Conservation (phyloP, 2,888 invertebrate genomes). For the Drosophila gaucha region DNA sequence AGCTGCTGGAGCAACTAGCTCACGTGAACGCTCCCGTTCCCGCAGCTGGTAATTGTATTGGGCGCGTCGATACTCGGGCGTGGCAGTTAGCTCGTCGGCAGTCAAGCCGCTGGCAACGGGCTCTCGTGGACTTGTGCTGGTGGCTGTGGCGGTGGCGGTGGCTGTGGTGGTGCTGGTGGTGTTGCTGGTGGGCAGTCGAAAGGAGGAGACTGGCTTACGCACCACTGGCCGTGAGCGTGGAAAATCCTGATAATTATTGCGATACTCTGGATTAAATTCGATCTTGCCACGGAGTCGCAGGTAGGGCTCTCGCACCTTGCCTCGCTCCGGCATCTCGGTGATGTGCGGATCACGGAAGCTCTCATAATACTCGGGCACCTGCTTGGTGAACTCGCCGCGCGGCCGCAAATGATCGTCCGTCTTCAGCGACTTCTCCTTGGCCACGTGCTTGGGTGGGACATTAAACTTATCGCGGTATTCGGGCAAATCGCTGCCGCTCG, state of each 20-base stretch:
- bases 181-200: slow-evolving; percentile 80
- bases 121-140: slow-evolving; percentile 25
- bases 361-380: slow-evolving; percentile 84
- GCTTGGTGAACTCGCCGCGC: slow-evolving; percentile 81
- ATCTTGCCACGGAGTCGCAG: slow-evolving; percentile 83
- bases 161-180: slow-evolving; percentile 9
- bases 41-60: slow-evolving; percentile 83
- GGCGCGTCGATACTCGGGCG: slow-evolving; percentile 84
- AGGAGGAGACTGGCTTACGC: slow-evolving; percentile 82
- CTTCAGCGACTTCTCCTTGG: slow-evolving; percentile 75
- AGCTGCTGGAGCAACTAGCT: slow-evolving; percentile 20
- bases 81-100: slow-evolving; percentile 71
- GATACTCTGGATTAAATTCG: slow-evolving; percentile 84
- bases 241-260: slow-evolving; percentile 83
- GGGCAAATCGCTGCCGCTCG: slow-evolving; percentile 58
- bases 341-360: slow-evolving; percentile 84
- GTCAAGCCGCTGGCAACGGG: slow-evolving; percentile 54
- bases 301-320: slow-evolving; percentile 83
- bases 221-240: slow-evolving; percentile 83
- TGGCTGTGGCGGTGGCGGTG: slow-evolving; percentile 17
- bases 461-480: slow-evolving; percentile 83
- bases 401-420: slow-evolving; percentile 81
- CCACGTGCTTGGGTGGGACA: slow-evolving; percentile 72
- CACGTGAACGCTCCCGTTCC: slow-evolving; percentile 69
- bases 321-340: slow-evolving; percentile 83